A percentile compares a stretch with the other conserved stretches of the same genome.
Evolutionary conservation across 2,888 invertebrate genomes (phyloP).

Genomic region (Hirtodrosophila confusa): DNA sequence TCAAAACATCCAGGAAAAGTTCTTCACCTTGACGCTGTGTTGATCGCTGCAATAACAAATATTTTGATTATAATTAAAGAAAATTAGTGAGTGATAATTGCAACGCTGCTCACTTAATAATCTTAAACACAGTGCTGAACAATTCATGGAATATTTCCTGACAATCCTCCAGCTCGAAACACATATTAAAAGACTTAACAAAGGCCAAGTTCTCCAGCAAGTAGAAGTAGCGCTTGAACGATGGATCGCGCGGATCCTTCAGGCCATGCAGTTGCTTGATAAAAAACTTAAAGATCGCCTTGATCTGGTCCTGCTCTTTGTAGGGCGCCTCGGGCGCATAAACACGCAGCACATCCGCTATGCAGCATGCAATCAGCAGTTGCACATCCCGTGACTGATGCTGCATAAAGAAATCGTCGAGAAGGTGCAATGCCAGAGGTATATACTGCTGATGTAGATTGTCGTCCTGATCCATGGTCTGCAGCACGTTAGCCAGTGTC

Average conservation of each 20-base stretch:
- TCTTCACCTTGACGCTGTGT: constrained; percentile 97
- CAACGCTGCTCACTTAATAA: constrained; percentile 92
- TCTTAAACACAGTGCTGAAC: constrained; percentile 96
- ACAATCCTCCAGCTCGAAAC: constrained; percentile 98
- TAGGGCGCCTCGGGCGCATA: constrained; percentile 99
- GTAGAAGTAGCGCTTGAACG: constrained; percentile 98
- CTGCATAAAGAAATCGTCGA: constrained; percentile 95
- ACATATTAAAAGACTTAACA: constrained; percentile 99
- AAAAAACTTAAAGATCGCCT: constrained; percentile 95
- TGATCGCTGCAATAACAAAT: constrained; percentile 89
- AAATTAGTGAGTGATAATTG: background rate
- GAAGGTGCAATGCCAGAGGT: constrained; percentile 95
- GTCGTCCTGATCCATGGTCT: constrained; percentile 98
- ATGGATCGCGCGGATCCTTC: constrained; percentile 97
- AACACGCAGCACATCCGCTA: constrained; percentile 97
- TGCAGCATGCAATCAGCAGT: constrained; percentile 97
- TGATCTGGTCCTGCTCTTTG: constrained; percentile 97
- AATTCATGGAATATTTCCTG: constrained; percentile 98
- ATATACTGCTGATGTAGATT: constrained; percentile 96
- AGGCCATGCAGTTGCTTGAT: constrained; percentile 96
- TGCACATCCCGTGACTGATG: constrained; percentile 97
- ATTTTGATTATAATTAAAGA: constrained; percentile 1
- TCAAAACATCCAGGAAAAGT: constrained; percentile 98
- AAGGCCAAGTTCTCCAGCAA: constrained; percentile 97
- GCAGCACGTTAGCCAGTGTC: constrained; percentile 96